Conservation (phyloP, 2,888 invertebrate species). For the Lydus trimaculatus region DNA sequence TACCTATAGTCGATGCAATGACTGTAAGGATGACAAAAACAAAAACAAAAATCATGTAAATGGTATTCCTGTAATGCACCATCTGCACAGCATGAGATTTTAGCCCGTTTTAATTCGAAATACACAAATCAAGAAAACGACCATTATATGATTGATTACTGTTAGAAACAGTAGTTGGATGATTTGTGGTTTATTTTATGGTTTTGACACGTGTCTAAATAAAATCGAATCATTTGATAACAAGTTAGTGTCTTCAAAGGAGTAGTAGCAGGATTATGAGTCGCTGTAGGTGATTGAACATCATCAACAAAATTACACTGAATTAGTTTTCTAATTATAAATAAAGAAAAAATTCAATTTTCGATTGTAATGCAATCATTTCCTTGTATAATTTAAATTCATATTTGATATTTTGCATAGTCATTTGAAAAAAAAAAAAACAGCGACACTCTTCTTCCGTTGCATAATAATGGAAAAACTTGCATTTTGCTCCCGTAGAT, state of each 20-base stretch:
- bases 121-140: not conserved
- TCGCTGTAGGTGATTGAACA: not conserved
- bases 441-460: not conserved
- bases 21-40: constrained; percentile 31
- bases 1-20: not conserved
- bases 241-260: not conserved
- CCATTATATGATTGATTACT: not conserved
- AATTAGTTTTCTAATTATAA: not conserved
- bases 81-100: constrained; percentile 28
- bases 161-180: not conserved
- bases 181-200: not conserved
- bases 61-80: constrained; percentile 20
- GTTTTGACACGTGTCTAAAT: not conserved
- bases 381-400: not conserved
- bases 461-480: not conserved
- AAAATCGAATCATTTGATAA: not conserved
- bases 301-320: not conserved
- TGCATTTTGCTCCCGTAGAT: not conserved
- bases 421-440: not conserved
- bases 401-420: not conserved
- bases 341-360: not conserved
- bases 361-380: not conserved
- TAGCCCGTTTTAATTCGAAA: constrained; percentile 3
- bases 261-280: not conserved
- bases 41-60: too few species aligned